Evolutionary conservation across 92 coral and sea anemone species (phyloP).

Genomic region (Palythoa caribaeorum): DNA sequence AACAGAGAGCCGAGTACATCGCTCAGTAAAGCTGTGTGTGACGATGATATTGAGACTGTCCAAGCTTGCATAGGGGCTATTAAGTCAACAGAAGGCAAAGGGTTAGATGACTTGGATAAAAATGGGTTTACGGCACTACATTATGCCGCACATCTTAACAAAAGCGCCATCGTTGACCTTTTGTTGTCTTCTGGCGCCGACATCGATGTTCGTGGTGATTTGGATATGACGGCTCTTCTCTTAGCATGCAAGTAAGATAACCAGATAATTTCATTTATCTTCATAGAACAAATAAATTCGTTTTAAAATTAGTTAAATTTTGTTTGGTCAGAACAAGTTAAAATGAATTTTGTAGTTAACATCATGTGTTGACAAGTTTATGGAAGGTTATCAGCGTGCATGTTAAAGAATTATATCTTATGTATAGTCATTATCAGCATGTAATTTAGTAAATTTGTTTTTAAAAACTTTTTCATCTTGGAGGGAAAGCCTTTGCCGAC

Average conservation of each 20-base stretch:
- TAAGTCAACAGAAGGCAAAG: background rate
- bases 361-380: no score
- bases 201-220: constrained; percentile 13
- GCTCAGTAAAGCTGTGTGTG: constrained; percentile 40
- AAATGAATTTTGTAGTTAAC: no score
- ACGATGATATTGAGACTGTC: constrained; percentile 13
- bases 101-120: constrained; percentile 9
- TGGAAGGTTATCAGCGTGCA: no score
- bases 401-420: no score
- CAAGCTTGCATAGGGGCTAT: background rate
- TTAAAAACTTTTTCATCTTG: no score
- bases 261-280: background rate
- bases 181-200: constrained; percentile 28
- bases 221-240: constrained; percentile 13
- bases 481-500: no score
- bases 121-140: constrained; percentile 38
- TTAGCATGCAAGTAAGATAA: constrained; percentile 36
- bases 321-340: no score
- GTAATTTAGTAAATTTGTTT: no score
- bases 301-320: no score
- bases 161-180: constrained; percentile 26
- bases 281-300: background rate
- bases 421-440: no score
- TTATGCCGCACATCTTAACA: constrained; percentile 35
- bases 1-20: constrained; percentile 25